Evolutionary conservation across 2,113 vertebrate genomes (phyloP).

Genomic region (Megaceryle maxima): DNA sequence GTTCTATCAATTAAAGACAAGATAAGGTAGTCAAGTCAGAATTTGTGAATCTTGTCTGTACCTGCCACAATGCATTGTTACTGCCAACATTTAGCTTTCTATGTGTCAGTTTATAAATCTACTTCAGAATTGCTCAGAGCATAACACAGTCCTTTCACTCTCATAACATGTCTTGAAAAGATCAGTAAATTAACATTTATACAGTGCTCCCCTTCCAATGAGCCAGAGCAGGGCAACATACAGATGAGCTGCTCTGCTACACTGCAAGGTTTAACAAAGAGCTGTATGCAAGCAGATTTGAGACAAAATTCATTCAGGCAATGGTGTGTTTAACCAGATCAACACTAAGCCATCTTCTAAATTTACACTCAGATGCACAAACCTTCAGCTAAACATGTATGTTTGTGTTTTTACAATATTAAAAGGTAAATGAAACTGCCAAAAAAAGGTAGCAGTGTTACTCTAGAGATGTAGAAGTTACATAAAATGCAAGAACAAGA

Average conservation of each 20-base stretch:
- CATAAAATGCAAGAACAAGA: background rate
- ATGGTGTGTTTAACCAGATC: background rate
- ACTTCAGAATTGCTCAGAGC: background rate
- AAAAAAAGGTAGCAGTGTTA: background rate
- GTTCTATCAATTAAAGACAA: background rate
- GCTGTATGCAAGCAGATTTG: background rate
- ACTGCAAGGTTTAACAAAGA: background rate
- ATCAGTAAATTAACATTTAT: background rate
- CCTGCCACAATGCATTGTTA: background rate
- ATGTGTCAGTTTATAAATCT: background rate
- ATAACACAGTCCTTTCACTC: background rate
- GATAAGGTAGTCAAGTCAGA: background rate
- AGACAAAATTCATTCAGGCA: background rate
- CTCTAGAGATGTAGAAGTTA: background rate
- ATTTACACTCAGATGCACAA: background rate
- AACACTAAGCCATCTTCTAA: background rate
- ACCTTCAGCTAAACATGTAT: background rate
- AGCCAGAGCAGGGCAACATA: background rate
- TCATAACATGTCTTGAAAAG: background rate
- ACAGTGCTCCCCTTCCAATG: background rate
- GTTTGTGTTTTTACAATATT: background rate
- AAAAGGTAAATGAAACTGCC: background rate
- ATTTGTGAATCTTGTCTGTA: background rate
- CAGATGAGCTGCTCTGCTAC: background rate
- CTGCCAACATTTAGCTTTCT: background rate